A percentile compares a stretch with the other conserved stretches of the same genome.
Conservation (phyloP, 2,113 vertebrate genomes). For the Rattus norvegicus region DNA sequence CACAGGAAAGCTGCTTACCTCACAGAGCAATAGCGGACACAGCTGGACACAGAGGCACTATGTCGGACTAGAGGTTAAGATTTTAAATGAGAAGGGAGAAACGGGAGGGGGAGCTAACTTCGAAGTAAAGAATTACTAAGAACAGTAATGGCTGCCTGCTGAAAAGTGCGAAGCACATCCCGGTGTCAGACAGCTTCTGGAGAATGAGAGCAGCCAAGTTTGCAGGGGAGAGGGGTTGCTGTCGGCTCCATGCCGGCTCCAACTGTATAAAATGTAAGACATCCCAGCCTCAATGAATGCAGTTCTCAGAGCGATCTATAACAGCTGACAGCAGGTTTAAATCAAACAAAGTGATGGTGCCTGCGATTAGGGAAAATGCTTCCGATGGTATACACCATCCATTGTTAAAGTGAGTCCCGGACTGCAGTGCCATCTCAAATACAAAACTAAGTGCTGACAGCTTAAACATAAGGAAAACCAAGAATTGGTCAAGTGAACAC, state of each 20-base stretch:
- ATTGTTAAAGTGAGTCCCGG: conserved; percentile 2
- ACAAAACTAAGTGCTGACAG: neutral
- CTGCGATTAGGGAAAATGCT: conserved; percentile 24
- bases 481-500: neutral
- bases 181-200: neutral
- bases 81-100: neutral
- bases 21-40: conserved; percentile 15
- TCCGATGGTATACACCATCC: neutral
- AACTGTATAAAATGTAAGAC: conserved; percentile 46
- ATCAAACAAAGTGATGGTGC: neutral
- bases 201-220: conserved; percentile 20
- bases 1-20: neutral
- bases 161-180: conserved; percentile 33
- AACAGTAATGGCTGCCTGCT: conserved; percentile 51
- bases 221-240: neutral
- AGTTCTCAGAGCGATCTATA: neutral
- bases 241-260: conserved; percentile 1
- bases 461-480: conserved; percentile 3
- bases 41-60: neutral
- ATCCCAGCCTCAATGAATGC: conserved; percentile 33
- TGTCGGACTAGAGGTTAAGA: conserved; percentile 18
- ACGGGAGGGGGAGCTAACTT: neutral
- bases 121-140: conserved; percentile 50
- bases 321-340: neutral
- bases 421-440: conserved; percentile 25